Percentiles rank a stretch among this genome's conserved stretches.
Evolutionary conservation across 2,888 invertebrate species (phyloP).

Genomic region (Drosophila nigritarsus): DNA sequence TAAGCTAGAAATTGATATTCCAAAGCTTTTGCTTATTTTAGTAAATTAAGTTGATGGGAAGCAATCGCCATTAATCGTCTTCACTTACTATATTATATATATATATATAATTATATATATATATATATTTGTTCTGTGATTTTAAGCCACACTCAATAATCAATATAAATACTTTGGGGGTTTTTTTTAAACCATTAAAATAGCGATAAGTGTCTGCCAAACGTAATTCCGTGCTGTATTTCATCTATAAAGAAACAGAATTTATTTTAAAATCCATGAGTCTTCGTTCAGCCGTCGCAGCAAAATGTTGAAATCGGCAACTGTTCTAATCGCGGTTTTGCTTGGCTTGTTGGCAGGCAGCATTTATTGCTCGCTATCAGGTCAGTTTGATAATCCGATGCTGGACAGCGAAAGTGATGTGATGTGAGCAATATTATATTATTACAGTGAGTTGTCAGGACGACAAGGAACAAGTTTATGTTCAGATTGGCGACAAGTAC

Average conservation of each 20-base stretch:
- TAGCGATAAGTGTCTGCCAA: neutral
- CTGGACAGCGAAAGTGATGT: neutral
- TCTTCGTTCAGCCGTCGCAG: neutral
- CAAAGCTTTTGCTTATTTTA: neutral
- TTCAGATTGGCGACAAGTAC: conserved; percentile 4
- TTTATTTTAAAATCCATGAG: neutral
- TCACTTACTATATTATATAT: neutral
- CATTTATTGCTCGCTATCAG: neutral
- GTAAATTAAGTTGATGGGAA: neutral
- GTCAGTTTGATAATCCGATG: neutral
- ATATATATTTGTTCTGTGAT: neutral
- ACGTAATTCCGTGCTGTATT: neutral
- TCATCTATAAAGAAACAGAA: neutral
- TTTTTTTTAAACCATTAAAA: neutral
- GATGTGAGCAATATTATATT: neutral
- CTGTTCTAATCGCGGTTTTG: conserved; percentile 8
- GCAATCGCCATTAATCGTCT: neutral
- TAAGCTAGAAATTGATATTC: neutral
- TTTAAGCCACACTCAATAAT: neutral
- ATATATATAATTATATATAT: neutral
- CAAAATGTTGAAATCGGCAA: conserved; percentile 1
- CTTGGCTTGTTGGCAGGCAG: neutral
- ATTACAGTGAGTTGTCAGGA: conserved; percentile 13
- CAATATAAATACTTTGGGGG: neutral
- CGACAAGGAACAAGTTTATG: neutral